Conservation (phyloP, 2,797 vertebrate genomes). For the Neopelma chrysocephalum region DNA sequence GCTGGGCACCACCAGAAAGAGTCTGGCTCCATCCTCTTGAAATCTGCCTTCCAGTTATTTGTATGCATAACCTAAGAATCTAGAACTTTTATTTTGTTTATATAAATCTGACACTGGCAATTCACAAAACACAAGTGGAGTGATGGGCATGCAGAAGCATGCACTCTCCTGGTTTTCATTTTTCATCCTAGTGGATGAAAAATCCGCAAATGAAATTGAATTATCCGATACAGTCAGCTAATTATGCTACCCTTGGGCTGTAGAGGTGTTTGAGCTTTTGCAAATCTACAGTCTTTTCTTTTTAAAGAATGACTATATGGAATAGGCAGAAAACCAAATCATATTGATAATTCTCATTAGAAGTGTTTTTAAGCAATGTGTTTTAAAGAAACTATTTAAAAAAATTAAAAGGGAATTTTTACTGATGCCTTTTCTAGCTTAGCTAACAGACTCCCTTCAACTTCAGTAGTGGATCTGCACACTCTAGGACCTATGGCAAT, state of each 20-base stretch:
- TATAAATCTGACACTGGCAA: neutral
- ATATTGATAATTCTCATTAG: neutral
- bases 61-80: neutral
- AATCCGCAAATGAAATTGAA: neutral
- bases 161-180: neutral
- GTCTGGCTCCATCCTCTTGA: neutral
- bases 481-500: neutral
- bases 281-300: neutral
- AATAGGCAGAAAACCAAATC: neutral
- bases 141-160: neutral
- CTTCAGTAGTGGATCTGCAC: neutral
- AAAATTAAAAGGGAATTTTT: neutral
- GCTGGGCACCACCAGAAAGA: neutral
- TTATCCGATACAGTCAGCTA: neutral
- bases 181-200: neutral
- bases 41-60: neutral
- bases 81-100: neutral
- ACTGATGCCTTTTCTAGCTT: neutral
- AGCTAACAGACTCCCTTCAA: neutral
- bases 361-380: neutral
- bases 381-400: neutral
- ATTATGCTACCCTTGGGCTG: neutral
- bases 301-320: neutral
- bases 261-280: neutral
- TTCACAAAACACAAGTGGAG: neutral